Percentiles rank a stretch among this genome's conserved stretches.
Conservation (phyloP, 2,113 vertebrate species). For the Poecile atricapillus region DNA sequence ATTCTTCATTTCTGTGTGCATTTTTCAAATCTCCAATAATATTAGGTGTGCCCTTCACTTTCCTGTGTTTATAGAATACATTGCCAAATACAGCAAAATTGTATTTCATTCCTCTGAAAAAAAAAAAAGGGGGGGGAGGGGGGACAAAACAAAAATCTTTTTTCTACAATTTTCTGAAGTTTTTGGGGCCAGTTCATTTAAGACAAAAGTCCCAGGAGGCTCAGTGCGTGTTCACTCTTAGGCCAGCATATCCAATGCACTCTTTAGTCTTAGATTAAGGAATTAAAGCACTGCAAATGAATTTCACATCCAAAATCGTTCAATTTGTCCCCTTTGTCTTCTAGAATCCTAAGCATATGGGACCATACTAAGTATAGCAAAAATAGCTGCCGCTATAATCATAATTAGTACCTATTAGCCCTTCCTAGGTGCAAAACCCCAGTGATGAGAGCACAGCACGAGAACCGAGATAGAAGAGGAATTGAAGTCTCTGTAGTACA, state of each 20-base stretch:
- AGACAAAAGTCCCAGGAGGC: constrained; percentile 33
- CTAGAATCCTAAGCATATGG: constrained; percentile 60
- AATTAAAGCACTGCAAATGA: constrained; percentile 69
- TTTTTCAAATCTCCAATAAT: background rate
- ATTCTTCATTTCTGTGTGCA: background rate
- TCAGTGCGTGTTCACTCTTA: constrained; percentile 36
- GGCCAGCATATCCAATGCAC: constrained; percentile 49
- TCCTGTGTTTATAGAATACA: background rate
- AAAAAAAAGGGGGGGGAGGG: rapidly evolving
- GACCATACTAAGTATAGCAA: constrained; percentile 56
- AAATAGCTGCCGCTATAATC: constrained; percentile 58
- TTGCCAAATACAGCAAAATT: background rate
- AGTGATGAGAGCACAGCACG: constrained; percentile 26
- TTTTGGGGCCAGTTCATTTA: background rate
- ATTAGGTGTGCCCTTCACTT: background rate
- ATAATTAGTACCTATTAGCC: constrained; percentile 62
- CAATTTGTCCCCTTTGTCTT: constrained; percentile 60
- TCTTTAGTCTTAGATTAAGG: constrained; percentile 69
- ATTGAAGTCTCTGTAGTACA: constrained; percentile 41
- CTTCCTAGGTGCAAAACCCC: constrained; percentile 59
- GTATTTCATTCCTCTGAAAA: background rate
- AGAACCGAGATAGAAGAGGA: constrained; percentile 46
- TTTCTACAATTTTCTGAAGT: constrained; percentile 13
- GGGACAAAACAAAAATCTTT: background rate
- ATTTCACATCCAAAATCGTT: constrained; percentile 69